Evolutionary conservation across 2,113 vertebrate genomes (phyloP).

Genomic region (Procavia capensis): DNA sequence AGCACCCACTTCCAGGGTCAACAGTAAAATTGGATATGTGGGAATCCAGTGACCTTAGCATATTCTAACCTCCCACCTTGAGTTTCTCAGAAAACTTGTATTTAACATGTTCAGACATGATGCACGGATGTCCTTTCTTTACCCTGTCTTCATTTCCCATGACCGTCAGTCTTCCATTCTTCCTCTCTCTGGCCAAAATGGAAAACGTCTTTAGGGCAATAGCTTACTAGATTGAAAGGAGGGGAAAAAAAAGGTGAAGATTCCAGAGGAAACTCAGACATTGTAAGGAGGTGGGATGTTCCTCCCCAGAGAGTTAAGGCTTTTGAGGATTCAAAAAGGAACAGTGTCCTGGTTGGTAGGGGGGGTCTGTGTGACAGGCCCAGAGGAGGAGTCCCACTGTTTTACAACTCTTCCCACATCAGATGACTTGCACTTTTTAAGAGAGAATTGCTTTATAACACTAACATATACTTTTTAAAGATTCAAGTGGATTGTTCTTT

Average conservation of each 20-base stretch:
- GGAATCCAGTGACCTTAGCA: background rate
- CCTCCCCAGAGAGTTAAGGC: background rate
- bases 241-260: background rate
- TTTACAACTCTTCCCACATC: conserved; percentile 77
- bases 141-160: background rate
- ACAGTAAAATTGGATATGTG: background rate
- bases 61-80: background rate
- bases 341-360: background rate
- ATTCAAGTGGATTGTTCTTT: conserved; percentile 73
- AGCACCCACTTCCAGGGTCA: background rate
- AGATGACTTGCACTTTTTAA: conserved; percentile 88
- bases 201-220: conserved; percentile 22
- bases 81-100: background rate
- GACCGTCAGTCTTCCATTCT: background rate
- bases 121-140: background rate
- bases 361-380: background rate
- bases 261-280: background rate
- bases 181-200: background rate
- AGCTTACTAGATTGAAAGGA: background rate
- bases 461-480: conserved; percentile 85
- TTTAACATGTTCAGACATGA: background rate
- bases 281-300: background rate
- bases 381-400: background rate
- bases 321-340: background rate
- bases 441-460: conserved; percentile 88